A percentile compares a stretch with the other conserved stretches of the same genome.
phyloP scores from a whole-genome alignment of 2,113 vertebrate genomes.

The Mellivora capensis region DNA sequence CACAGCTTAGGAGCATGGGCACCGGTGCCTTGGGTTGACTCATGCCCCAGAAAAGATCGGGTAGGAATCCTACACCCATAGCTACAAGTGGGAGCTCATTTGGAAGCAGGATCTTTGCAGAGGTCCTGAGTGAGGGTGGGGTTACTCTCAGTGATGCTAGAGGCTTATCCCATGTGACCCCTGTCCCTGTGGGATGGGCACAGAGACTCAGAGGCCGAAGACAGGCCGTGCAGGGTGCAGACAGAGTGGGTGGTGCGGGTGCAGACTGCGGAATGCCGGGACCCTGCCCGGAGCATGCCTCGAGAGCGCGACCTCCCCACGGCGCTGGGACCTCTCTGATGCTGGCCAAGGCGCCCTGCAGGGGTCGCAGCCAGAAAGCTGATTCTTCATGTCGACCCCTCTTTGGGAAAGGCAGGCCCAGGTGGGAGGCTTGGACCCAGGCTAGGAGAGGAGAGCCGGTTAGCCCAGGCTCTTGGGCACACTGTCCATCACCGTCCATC shows the following conservation, averaged over 20 bases:
- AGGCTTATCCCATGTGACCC: no score
- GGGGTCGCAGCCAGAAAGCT: accelerated
- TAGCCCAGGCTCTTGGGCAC: no score
- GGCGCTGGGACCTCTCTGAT: neutral
- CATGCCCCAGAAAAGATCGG: neutral
- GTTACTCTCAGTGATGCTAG: neutral
- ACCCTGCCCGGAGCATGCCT: neutral
- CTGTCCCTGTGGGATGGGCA: neutral
- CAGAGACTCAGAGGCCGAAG: no score
- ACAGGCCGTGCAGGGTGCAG: neutral
- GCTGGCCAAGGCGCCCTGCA: neutral
- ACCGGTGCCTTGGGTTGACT: neutral
- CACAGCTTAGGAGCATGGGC: neutral
- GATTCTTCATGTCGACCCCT: accelerated
- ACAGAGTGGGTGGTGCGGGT: no score
- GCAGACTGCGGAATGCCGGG: neutral
- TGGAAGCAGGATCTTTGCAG: neutral
- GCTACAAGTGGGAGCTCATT: neutral
- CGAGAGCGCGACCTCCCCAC: neutral
- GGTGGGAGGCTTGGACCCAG: neutral
- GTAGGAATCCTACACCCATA: neutral
- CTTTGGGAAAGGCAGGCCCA: neutral
- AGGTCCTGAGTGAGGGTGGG: neutral
- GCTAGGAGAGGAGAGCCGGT: no score
- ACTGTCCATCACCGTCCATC: no score